Conservation (phyloP, 1,140 invertebrate species). For the Drosophila malerkotliana region DNA sequence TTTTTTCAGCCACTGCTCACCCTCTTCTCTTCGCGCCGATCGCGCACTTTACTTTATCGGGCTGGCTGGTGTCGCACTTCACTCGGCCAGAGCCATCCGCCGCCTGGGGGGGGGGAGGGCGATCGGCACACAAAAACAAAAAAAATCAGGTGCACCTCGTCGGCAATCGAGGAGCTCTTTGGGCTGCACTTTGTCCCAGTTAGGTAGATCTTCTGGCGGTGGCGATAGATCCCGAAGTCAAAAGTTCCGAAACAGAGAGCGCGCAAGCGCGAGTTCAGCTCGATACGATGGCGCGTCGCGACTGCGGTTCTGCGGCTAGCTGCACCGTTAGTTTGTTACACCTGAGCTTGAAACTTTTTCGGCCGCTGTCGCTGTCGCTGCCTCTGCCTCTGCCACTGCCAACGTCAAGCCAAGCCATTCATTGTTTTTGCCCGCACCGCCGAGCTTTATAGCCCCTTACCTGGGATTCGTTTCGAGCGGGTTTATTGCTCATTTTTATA, state of each 20-base stretch:
- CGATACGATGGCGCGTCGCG: conserved; percentile 69
- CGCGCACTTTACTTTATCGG: too few species aligned
- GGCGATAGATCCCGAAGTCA: not conserved
- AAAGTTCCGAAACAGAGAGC: conserved; percentile 2
- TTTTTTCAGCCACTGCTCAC: not conserved
- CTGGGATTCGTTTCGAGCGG: too few species aligned
- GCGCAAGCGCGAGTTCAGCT: conserved; percentile 50
- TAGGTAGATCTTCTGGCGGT: too few species aligned
- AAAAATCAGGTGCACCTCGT: not conserved
- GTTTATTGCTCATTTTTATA: not conserved
- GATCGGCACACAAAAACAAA: conserved; percentile 1
- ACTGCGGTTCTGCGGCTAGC: conserved; percentile 62
- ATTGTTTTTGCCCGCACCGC: conserved; percentile 42
- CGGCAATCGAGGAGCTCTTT: too few species aligned
- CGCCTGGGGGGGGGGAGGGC: not conserved
- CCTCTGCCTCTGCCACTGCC: too few species aligned
- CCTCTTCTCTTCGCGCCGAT: not conserved
- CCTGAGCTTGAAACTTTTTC: conserved; percentile 55
- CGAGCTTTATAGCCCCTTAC: conserved; percentile 17
- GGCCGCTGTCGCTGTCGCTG: conserved; percentile 6
- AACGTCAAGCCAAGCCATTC: conserved; percentile 21
- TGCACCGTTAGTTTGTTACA: conserved; percentile 81
- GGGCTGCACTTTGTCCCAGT: too few species aligned
- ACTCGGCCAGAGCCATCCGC: too few species aligned
- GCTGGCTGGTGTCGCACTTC: too few species aligned